A percentile compares a stretch with the other conserved stretches of the same genome.
Evolutionary conservation across 2,113 vertebrate species (phyloP).

Genomic region (Macaca mulatta): DNA sequence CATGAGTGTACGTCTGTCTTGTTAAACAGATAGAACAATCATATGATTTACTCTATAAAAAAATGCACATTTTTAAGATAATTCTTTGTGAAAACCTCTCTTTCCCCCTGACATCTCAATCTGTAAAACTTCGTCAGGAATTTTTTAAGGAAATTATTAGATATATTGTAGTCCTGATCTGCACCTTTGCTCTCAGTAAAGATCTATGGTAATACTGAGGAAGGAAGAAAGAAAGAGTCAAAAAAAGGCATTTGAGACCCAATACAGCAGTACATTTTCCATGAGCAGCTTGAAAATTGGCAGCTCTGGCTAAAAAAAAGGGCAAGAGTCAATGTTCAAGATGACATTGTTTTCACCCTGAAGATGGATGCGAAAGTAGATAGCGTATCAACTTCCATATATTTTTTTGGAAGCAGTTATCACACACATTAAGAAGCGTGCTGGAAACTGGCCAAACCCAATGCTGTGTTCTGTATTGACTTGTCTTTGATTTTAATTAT

Average conservation of each 20-base stretch:
- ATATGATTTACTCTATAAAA: not conserved
- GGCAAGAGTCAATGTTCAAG: not conserved
- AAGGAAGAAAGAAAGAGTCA: not conserved
- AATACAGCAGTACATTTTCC: not conserved
- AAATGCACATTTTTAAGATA: not conserved
- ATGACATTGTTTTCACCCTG: not conserved
- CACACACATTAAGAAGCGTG: not conserved
- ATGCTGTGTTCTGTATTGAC: not conserved
- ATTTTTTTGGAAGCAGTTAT: not conserved
- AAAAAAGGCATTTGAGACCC: not conserved
- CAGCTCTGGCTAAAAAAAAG: not conserved
- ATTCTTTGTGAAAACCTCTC: not conserved
- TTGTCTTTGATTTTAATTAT: constrained; percentile 31
- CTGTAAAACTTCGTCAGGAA: not conserved
- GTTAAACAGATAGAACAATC: not conserved
- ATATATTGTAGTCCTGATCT: not conserved
- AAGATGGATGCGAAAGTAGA: not conserved
- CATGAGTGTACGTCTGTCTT: not conserved
- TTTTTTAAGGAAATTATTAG: not conserved
- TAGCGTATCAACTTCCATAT: not conserved
- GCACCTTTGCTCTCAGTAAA: not conserved
- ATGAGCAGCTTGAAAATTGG: not conserved
- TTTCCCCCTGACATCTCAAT: not conserved
- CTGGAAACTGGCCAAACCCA: not conserved
- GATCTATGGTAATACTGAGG: not conserved